A percentile compares a stretch with the other conserved stretches of the same genome.
Evolutionary conservation across 2,888 invertebrate species (phyloP).

Genomic region (Dusona sp.): DNA sequence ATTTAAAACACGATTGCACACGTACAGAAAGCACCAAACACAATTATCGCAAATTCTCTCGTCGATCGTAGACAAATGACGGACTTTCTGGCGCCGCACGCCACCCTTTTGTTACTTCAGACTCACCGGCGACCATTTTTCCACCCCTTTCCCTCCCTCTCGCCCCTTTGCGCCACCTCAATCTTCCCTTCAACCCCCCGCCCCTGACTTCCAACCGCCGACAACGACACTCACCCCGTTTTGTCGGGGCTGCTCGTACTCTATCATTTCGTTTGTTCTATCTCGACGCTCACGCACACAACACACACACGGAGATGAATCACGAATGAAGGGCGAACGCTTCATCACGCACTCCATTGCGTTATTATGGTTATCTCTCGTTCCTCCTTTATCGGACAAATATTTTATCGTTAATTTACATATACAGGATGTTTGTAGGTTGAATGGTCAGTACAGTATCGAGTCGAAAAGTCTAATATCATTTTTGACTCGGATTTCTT

Average conservation of each 20-base stretch:
- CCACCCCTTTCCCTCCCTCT: constrained; percentile 39
- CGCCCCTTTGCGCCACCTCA: constrained; percentile 14
- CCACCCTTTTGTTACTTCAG: constrained; percentile 73
- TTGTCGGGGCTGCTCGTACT: constrained; percentile 30
- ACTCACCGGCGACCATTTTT: constrained; percentile 76
- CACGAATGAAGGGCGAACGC: constrained; percentile 50
- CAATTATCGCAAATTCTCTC: constrained; percentile 61
- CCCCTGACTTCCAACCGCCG: constrained; percentile 9
- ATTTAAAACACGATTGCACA: constrained; percentile 21
- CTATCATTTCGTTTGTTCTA: constrained; percentile 69
- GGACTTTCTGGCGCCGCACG: constrained; percentile 81
- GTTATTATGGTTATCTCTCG: constrained; percentile 26
- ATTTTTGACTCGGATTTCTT: neutral
- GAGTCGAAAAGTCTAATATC: neutral
- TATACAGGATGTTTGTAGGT: neutral
- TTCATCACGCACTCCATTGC: constrained; percentile 70
- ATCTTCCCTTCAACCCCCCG: constrained; percentile 1
- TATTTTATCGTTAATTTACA: neutral
- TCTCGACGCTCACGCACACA: constrained; percentile 28
- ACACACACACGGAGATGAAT: constrained; percentile 19
- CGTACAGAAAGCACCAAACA: neutral
- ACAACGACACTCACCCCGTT: constrained; percentile 46
- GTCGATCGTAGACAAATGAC: constrained; percentile 49
- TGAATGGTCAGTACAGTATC: neutral
- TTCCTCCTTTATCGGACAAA: neutral